Evolutionary conservation across 2,797 vertebrate genomes (phyloP).

Genomic region (Parauchenoglanis ngamensis): DNA sequence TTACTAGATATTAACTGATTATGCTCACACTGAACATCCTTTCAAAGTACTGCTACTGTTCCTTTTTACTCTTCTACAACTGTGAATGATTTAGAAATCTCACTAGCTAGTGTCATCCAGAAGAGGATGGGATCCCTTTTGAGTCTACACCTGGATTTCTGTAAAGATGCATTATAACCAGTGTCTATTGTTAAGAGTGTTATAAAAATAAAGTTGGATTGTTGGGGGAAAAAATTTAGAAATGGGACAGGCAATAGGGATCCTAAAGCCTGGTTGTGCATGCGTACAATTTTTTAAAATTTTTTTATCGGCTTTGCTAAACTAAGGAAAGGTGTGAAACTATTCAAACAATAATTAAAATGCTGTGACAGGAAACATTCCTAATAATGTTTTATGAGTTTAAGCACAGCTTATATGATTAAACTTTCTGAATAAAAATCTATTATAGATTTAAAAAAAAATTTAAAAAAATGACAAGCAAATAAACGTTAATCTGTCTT

Average conservation of each 20-base stretch:
- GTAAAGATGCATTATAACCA: not conserved
- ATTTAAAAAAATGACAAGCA: not conserved
- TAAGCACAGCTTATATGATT: not conserved
- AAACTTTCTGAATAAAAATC: not conserved
- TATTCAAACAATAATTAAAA: not conserved
- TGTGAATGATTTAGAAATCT: too few relatives aligned
- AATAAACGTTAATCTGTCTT: not conserved
- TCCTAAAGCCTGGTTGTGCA: too few relatives aligned
- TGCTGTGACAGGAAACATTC: not conserved
- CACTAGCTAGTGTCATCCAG: too few relatives aligned
- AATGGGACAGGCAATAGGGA: too few relatives aligned
- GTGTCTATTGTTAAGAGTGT: too few relatives aligned
- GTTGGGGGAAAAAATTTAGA: too few relatives aligned
- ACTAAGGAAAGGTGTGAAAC: not conserved
- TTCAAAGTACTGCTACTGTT: not conserved
- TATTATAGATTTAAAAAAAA: not conserved
- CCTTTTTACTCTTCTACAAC: too few relatives aligned
- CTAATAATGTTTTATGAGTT: not conserved
- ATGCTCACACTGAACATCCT: not conserved
- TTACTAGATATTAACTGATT: not conserved
- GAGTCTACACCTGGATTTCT: not conserved
- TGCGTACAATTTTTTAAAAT: too few relatives aligned
- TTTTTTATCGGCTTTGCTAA: not conserved
- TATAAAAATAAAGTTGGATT: too few relatives aligned
- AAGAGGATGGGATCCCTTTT: too few relatives aligned